These are phyloP conservation scores for Thryonomys swinderianus DNA, from an alignment of 2,113 vertebrate genomes.

Conservation along the genomic window DNA sequence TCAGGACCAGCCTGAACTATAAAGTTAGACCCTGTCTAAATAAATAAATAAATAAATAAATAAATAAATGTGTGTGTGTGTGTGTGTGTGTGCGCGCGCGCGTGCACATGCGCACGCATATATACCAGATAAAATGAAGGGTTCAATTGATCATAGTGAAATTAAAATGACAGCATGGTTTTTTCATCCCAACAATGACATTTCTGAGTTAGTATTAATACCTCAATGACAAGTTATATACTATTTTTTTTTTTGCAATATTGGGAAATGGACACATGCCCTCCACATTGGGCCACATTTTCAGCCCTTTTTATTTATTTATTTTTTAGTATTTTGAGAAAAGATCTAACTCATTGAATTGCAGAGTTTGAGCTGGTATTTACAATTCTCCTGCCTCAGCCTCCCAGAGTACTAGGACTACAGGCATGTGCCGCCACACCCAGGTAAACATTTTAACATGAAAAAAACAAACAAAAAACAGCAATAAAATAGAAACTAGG, in stretches of 20 bases:
- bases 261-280: not conserved
- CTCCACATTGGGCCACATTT: not conserved
- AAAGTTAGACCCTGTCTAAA: no score
- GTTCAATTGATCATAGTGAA: not conserved
- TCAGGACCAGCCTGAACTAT: no score
- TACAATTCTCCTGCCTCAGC: not conserved
- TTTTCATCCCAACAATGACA: not conserved
- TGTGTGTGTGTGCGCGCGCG: no score
- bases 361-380: not conserved
- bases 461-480: no score
- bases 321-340: not conserved
- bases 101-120: no score
- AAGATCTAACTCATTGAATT: not conserved
- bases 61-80: no score
- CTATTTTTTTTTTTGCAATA: not conserved
- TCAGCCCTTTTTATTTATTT: not conserved
- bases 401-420: not conserved
- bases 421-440: not conserved
- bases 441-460: constrained; percentile 12
- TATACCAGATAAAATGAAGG: not conserved
- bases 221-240: not conserved
- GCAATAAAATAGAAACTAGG: not conserved
- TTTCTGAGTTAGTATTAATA: not conserved
- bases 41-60: no score
- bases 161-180: not conserved